Evolutionary conservation across 1,140 invertebrate genomes (phyloP), one percentile per base, ranked within the genome.

Genomic region (Pachypeltis micranthus): DNA sequence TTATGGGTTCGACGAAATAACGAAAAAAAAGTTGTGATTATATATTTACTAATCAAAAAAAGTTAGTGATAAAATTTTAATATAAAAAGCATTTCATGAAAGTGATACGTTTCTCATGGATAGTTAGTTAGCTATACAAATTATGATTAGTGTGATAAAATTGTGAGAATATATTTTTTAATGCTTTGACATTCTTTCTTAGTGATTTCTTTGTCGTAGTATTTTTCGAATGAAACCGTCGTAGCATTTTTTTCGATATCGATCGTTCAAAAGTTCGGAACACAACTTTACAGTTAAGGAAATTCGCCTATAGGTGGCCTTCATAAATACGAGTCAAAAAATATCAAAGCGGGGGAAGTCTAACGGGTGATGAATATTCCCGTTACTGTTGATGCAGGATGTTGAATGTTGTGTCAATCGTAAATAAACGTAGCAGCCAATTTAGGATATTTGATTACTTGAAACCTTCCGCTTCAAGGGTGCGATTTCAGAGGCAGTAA

Each of bases 21-120:
- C 3, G 47, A 16, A 51, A 51, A 51, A 21, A 51, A 51, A 51
- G 23, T 51, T 51, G 47, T 51, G 47, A 51, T 51, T 51, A 16
- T 51, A 51, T 51, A 51, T 21, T 51, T 51, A 51, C 47, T 51
- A 21, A 51, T 51, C 47, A 51, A 51, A 51, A 51, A n/a, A n/a
- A n/a, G n/a, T n/a, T 51, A 51, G 47, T 51, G 47, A 51, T 51
- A 51, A 51, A 51, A 10, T 4, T 51, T 51, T 14, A 16, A 14
- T 51, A 16, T 16, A 16, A 16, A 16, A 51, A 51, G 47, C 47
- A 51, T 51, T 51, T 51, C 47, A n/a, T 10, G 19, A 21, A 51
- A 51, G 47, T 51, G 47, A 51, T 51, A 51, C 12, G n/a, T 16
- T 51, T 51, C 19, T 51, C 47, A 51, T 51, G 4, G 23, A 51